These are phyloP conservation scores for Ophioderma brevispina DNA, from an alignment of 35 echinoderm and acorn worm species.

Conservation along the genomic window DNA sequence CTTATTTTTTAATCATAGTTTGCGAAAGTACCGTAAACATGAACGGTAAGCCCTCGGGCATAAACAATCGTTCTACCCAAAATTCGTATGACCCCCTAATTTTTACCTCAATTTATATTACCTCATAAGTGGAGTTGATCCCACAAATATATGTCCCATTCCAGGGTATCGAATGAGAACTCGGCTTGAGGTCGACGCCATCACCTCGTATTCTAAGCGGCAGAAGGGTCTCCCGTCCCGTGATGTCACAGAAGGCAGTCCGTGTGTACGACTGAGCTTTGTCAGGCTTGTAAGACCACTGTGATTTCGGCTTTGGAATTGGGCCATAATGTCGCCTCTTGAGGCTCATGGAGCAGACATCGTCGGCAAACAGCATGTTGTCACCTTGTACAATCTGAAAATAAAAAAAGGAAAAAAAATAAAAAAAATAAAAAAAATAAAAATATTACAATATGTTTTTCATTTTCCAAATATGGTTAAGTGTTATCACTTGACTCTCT, in stretches of 20 bases:
- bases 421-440: too few relatives aligned
- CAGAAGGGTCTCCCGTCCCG: constrained; percentile 81
- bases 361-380: constrained; percentile 86
- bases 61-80: too few relatives aligned
- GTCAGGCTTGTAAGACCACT: constrained; percentile 82
- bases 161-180: constrained; percentile 86
- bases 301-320: constrained; percentile 75
- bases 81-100: too few relatives aligned
- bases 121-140: constrained; percentile 95
- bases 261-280: constrained; percentile 74
- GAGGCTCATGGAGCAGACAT: constrained; percentile 81
- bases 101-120: too few relatives aligned
- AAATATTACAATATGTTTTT: too few relatives aligned
- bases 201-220: constrained; percentile 85
- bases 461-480: too few relatives aligned
- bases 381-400: constrained; percentile 79
- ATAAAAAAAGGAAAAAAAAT: not conserved
- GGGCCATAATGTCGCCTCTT: constrained; percentile 91
- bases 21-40: too few relatives aligned
- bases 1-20: too few relatives aligned
- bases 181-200: constrained; percentile 86
- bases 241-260: constrained; percentile 97
- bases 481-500: too few relatives aligned
- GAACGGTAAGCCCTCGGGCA: too few relatives aligned
- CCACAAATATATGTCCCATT: constrained; percentile 98